Evolutionary conservation across 2,113 vertebrate genomes (phyloP).

Genomic region (Cyprinus carpio): DNA sequence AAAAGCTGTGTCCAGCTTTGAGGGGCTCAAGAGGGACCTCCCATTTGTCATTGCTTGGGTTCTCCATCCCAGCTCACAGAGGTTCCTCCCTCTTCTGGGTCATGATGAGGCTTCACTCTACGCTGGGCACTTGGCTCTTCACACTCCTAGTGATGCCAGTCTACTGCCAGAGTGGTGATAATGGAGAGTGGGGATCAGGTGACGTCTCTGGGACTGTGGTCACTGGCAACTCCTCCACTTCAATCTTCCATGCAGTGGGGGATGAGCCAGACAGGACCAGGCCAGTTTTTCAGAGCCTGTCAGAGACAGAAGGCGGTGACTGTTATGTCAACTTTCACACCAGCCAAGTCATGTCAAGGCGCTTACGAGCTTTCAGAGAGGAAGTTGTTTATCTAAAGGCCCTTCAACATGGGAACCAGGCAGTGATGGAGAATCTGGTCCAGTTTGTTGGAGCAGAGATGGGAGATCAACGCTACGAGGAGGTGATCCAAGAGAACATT

Average conservation of each 20-base stretch:
- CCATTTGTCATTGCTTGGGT: conserved; percentile 3
- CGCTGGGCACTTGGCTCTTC: conserved; percentile 62
- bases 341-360: conserved; percentile 41
- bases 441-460: conserved; percentile 72
- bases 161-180: conserved; percentile 69
- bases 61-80: conserved; percentile 16
- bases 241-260: conserved; percentile 30
- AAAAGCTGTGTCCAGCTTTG: conserved; percentile 17
- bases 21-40: conserved; percentile 18
- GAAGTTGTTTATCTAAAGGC: conserved; percentile 75
- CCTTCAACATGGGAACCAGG: conserved; percentile 72
- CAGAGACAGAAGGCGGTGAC: conserved; percentile 54
- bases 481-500: conserved; percentile 76
- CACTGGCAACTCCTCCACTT: conserved; percentile 41
- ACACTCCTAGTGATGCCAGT: conserved; percentile 59
- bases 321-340: conserved; percentile 78
- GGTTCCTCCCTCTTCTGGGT: conserved; percentile 56
- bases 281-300: conserved; percentile 43
- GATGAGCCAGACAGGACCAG: conserved; percentile 60
- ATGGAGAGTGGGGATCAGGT: conserved; percentile 69
- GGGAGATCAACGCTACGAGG: conserved; percentile 73
- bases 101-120: conserved; percentile 59
- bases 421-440: conserved; percentile 74
- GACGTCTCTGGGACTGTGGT: conserved; percentile 30
- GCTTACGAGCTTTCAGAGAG: conserved; percentile 61